phyloP scores from a whole-genome alignment of 2,888 invertebrate species.

The Drosophila quinaria region DNA sequence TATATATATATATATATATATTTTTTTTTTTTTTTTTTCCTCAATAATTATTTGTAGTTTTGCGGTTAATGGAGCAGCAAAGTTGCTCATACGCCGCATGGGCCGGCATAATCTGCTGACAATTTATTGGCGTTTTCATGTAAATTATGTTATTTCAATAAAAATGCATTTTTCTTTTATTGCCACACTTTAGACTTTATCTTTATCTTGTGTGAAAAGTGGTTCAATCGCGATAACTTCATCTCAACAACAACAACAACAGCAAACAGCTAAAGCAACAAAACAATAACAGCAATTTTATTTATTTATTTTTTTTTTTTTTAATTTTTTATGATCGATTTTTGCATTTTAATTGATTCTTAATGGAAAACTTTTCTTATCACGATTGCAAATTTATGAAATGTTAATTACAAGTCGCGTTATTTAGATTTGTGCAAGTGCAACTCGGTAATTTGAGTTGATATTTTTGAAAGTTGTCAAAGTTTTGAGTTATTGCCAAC shows the following conservation, averaged over 20 bases:
- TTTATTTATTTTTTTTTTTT: conserved; percentile 4
- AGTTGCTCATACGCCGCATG: conserved; percentile 47
- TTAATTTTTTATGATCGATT: conserved; percentile 41
- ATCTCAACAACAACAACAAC: conserved; percentile 37
- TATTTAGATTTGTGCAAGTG: conserved; percentile 42
- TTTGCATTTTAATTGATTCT: conserved; percentile 81
- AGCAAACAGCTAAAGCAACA: conserved; percentile 7
- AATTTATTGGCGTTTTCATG: conserved; percentile 77
- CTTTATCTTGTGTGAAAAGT: conserved; percentile 71
- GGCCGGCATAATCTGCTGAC: conserved; percentile 61
- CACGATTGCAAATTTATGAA: conserved; percentile 80
- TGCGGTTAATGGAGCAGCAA: conserved; percentile 61
- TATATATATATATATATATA: conserved; percentile 11
- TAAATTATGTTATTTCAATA: conserved; percentile 77
- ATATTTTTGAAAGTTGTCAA: conserved; percentile 76
- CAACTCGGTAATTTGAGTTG: conserved; percentile 61
- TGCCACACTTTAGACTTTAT: conserved; percentile 70
- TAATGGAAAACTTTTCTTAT: conserved; percentile 79
- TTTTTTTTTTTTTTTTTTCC: not conserved
- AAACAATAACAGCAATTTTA: conserved; percentile 12
- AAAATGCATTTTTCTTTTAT: conserved; percentile 76
- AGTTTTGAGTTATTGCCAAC: conserved; percentile 55
- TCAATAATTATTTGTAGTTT: conserved; percentile 25
- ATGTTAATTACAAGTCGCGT: conserved; percentile 76
- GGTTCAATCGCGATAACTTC: conserved; percentile 78